These are phyloP conservation scores for Xyrauchen texanus DNA, from an alignment of 2,113 vertebrate species.

Conservation along the genomic window DNA sequence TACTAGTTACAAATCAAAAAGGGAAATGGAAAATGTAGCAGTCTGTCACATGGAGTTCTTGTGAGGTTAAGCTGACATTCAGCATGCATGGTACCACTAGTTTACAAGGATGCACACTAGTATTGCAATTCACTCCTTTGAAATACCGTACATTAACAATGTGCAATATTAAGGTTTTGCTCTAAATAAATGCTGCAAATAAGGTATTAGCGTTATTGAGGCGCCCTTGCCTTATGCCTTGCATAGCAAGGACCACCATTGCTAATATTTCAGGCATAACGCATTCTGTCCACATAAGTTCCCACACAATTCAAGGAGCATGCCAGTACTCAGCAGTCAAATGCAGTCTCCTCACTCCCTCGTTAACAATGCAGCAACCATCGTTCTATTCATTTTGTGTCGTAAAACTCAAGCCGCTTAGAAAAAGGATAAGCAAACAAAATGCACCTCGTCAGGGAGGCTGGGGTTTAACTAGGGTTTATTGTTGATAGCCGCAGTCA, in stretches of 20 bases:
- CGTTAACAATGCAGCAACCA: conserved; percentile 45
- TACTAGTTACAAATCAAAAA: too few species aligned
- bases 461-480: conserved; percentile 27
- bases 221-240: conserved; percentile 1
- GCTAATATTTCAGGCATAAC: conserved; percentile 47
- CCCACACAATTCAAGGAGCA: too few species aligned
- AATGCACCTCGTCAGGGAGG: not conserved
- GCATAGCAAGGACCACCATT: conserved; percentile 18
- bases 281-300: conserved; percentile 37
- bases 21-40: too few species aligned
- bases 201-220: conserved; percentile 26
- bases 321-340: too few species aligned
- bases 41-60: too few species aligned
- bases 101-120: conserved; percentile 30
- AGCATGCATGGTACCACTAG: not conserved
- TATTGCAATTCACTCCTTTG: conserved; percentile 56
- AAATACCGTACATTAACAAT: conserved; percentile 53
- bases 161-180: conserved; percentile 56
- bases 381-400: conserved; percentile 40
- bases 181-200: conserved; percentile 41
- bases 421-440: conserved; percentile 38
- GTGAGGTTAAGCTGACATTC: too few species aligned
- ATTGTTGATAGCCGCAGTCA: conserved; percentile 4
- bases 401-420: conserved; percentile 44
- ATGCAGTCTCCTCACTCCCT: conserved; percentile 15